Conservation (phyloP, 2,113 vertebrate genomes). For the Perca schrenkii region DNA sequence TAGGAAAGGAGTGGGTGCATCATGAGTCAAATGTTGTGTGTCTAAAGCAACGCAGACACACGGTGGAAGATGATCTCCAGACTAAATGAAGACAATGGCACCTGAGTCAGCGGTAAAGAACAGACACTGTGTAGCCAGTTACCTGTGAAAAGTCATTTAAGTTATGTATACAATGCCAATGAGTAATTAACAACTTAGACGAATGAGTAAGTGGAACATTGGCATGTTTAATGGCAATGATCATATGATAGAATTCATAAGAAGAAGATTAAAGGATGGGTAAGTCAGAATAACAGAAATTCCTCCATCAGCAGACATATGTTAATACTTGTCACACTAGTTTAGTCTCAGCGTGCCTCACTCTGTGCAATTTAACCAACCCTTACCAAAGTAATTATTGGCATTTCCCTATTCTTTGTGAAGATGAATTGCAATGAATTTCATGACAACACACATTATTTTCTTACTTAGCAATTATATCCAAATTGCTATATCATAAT, state of each 20-base stretch:
- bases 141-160: constrained; percentile 14
- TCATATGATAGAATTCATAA: neutral
- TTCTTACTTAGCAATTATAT: constrained; percentile 40
- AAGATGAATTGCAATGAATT: neutral
- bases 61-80: neutral
- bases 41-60: constrained; percentile 14
- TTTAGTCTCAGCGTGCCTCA: constrained; percentile 18
- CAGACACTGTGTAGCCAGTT: constrained; percentile 25
- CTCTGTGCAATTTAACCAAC: neutral
- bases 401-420: neutral
- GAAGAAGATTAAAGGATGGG: neutral
- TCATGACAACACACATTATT: constrained; percentile 6
- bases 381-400: neutral
- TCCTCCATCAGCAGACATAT: constrained; percentile 16
- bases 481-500: constrained; percentile 37
- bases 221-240: neutral
- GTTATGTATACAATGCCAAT: neutral
- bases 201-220: neutral
- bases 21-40: constrained; percentile 50
- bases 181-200: constrained; percentile 49
- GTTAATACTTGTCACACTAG: constrained; percentile 2
- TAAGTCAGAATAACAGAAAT: constrained; percentile 7
- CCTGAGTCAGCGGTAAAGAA: constrained; percentile 37
- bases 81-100: constrained; percentile 32
- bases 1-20: constrained; percentile 28